These are phyloP conservation scores for Apantesis nais DNA, from an alignment of 2,888 invertebrate genomes.

Conservation along the genomic window DNA sequence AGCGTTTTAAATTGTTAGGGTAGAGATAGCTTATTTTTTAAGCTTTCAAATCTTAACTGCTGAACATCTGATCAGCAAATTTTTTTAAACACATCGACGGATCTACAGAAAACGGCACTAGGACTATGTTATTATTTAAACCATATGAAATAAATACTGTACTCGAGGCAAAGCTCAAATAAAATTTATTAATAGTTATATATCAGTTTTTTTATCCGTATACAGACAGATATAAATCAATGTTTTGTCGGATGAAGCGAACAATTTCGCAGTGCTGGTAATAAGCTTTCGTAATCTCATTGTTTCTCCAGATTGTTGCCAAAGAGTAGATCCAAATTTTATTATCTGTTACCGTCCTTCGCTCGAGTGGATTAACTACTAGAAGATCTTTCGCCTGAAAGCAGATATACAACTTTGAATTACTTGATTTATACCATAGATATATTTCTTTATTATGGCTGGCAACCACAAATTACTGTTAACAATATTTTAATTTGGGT, in stretches of 20 bases:
- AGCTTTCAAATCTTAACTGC: no score
- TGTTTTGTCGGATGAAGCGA: conserved; percentile 18
- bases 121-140: no score
- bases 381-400: background rate
- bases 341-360: conserved; percentile 23
- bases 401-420: background rate
- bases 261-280: conserved; percentile 29
- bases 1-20: no score
- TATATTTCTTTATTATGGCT: background rate
- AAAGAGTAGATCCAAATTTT: conserved; percentile 35
- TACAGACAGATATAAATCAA: background rate
- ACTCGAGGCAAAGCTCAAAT: no score
- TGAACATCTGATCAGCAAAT: no score
- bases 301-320: conserved; percentile 32
- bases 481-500: background rate
- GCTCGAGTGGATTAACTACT: conserved; percentile 3
- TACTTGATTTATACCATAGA: background rate
- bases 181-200: no score
- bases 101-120: no score
- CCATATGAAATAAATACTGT: no score
- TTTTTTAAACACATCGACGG: no score
- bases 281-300: conserved; percentile 35
- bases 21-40: no score
- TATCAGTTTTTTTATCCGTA: background rate
- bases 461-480: background rate